Conservation (phyloP, 2,797 vertebrate genomes). For the Acrossocheilus wenchowensis region DNA sequence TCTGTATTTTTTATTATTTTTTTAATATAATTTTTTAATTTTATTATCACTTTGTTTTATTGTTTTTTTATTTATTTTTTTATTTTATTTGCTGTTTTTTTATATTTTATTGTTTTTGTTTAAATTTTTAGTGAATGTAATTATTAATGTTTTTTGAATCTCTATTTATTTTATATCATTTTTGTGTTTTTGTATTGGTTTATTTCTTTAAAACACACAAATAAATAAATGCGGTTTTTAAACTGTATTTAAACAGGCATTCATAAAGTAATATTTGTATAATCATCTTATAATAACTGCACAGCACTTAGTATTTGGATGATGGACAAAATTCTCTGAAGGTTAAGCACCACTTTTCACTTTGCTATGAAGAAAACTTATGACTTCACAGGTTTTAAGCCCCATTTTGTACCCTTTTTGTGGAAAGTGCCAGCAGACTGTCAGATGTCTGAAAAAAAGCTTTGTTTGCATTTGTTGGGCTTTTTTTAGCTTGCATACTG, state of each 20-base stretch:
- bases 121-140: background rate
- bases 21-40: background rate
- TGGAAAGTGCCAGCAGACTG: conserved; percentile 9
- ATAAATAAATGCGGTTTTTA: background rate
- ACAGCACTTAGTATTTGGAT: no score
- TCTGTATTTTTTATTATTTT: no score
- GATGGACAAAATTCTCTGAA: background rate
- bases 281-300: background rate
- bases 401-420: conserved; percentile 11
- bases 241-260: background rate
- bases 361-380: background rate
- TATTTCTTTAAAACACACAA: background rate
- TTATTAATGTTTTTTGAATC: background rate
- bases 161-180: background rate
- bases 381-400: background rate
- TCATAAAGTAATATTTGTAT: background rate
- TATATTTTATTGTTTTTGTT: background rate
- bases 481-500: background rate
- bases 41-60: background rate
- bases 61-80: background rate
- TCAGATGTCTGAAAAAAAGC: background rate
- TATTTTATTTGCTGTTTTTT: background rate
- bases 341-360: background rate
- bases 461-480: conserved; percentile 9
- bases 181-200: background rate